Base-by-base conservation (phyloP, 2,888 invertebrate species). In the Melinopterus prodromus region DNA sequence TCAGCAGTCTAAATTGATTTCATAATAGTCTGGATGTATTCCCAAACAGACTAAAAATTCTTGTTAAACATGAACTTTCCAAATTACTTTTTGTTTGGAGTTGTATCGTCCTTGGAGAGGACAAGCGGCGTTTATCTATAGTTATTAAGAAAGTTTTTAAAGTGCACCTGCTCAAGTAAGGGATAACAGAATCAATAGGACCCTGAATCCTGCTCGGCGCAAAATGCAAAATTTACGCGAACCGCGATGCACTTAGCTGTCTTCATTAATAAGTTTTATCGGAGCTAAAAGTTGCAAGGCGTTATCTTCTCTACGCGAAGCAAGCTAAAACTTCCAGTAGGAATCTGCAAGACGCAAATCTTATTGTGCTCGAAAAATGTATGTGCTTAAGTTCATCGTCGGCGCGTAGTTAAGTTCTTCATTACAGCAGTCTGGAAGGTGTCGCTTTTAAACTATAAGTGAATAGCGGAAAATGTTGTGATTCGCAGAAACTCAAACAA, bases 91-190 rank as follows among this genome's bases (percentile, higher is more conserved):
- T 53, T 53, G 53, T 53, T 53, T 53, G 53, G 53, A 53, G 9
- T 12, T 12, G 53, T 26, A 3, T 53, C 53, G 53, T 12, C 53
- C 12, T 53, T 53, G 53, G 7, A 53, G 53, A 53, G 53, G 12
- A 53, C 53, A 53, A 53, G 53, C 53, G 12, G 53, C 53, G 12
- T 53, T 53, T 53, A 53, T 53, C 53, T 53, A 7, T 53, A 53
- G 53, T 53, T 53, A 53, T 53, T 53, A 53, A 53, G 53, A 53
- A 53, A 53, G 53, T 53, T 53, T 53, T 53, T 53, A 53, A 53
- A 53, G 53, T 53, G 7, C 53, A 53, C 7, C 53, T 9, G 53
- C 12, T 53, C 53, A 9, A 53, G 9, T 53, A 53, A 6, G 12
- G 53, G 53, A 53, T 53, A 53, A 53, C 9, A 53, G 53, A 53